Conservation (phyloP, 2,113 vertebrate species). For the Gymnarchus niloticus region DNA sequence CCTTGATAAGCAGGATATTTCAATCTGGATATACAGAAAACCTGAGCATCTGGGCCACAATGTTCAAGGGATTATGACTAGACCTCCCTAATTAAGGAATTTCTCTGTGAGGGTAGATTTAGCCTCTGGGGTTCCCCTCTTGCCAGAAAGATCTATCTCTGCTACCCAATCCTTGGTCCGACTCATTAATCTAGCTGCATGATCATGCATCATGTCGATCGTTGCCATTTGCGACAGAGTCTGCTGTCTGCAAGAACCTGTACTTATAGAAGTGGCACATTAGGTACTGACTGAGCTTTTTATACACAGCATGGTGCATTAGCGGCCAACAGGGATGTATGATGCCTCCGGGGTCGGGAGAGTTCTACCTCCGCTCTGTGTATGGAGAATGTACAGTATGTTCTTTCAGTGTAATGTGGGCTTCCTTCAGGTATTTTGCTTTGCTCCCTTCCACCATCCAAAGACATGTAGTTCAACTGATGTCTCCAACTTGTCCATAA, state of each 20-base stretch:
- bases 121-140: neutral
- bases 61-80: neutral
- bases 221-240: neutral
- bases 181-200: conserved; percentile 1
- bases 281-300: neutral
- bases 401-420: no score
- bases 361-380: no score
- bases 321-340: no score
- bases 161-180: neutral
- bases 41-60: conserved; percentile 2
- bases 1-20: neutral
- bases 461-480: no score
- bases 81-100: neutral
- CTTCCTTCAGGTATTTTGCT: no score
- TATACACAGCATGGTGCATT: no score
- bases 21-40: neutral
- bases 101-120: neutral
- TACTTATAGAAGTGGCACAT: neutral
- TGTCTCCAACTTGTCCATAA: no score
- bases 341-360: no score
- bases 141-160: neutral
- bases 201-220: conserved; percentile 1
- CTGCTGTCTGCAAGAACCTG: neutral
- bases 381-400: no score
- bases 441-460: no score